phyloP scores from a whole-genome alignment of 2,113 vertebrate genomes.

The Neomonachus schauinslandi region DNA sequence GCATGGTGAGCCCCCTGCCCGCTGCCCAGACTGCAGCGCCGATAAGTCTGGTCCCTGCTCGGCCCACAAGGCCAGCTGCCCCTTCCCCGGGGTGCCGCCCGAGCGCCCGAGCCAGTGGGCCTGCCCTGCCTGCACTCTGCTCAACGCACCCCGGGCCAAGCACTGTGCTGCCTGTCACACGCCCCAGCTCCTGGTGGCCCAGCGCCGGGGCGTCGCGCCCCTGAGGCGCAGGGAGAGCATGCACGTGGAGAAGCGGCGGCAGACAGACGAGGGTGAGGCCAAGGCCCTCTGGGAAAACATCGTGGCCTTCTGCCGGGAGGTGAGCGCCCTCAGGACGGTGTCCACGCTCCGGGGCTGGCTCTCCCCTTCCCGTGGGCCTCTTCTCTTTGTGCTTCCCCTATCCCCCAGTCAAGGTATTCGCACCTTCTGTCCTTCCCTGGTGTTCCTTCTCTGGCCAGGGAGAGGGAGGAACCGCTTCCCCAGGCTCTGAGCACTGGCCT shows the following conservation, averaged over 20 bases:
- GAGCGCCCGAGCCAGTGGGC: constrained; percentile 89
- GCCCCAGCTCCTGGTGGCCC: constrained; percentile 92
- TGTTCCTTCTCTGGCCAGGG: neutral
- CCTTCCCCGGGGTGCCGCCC: constrained; percentile 81
- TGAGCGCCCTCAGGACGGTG: constrained; percentile 78
- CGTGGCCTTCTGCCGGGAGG: constrained; percentile 97
- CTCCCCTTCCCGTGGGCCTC: neutral
- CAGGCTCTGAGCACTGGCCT: rapidly evolving
- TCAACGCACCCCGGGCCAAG: constrained; percentile 92
- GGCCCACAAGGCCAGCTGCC: constrained; percentile 85
- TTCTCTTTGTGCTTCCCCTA: neutral
- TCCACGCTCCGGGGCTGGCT: neutral
- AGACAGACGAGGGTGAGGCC: constrained; percentile 96
- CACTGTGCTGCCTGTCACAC: constrained; percentile 97
- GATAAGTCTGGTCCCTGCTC: constrained; percentile 75
- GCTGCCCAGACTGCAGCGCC: constrained; percentile 87
- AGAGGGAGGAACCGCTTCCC: neutral
- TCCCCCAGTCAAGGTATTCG: neutral
- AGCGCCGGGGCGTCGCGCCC: constrained; percentile 89
- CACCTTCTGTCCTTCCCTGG: neutral
- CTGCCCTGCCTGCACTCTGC: constrained; percentile 96
- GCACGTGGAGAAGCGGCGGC: constrained; percentile 94
- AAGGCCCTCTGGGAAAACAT: constrained; percentile 99
- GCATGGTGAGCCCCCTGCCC: constrained; percentile 80
- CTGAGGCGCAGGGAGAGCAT: constrained; percentile 96